Base-by-base conservation (phyloP, 2,113 vertebrate species). In the Mastomys coucha region DNA sequence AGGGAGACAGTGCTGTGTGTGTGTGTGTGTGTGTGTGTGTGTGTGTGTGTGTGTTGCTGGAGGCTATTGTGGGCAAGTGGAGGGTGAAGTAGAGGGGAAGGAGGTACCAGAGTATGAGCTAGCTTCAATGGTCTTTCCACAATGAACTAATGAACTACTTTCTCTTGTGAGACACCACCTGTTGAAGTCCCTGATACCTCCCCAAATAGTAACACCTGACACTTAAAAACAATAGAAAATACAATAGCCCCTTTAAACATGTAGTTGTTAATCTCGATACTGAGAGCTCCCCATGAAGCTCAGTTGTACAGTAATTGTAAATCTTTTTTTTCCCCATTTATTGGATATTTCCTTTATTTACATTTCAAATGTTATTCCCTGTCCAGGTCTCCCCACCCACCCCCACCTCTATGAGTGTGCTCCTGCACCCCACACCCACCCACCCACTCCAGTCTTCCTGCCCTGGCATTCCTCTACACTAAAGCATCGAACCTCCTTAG, bases 191-290 rank as follows among this genome's bases (percentile, higher is more conserved):
- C 31, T 28, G 76, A 26, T 5, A 76, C 17, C 53, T 76, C n/a
- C 22, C 24, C 24, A 88, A 56, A 88, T n/a, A 24, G 16, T 36
- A 60, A 75, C 11, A 91, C 65, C 49, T 94, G 63, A 75, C 28
- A 53, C 49, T 56, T 39, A 24, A 72, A 92, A 84, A 60, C n/a
- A 80, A 95, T 84, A 77, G 70, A 96, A 96, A 91, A 78, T 69
- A 92, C 45, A 85, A 80, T 82, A 91, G 58, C 67, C 36, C 24
- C 22, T 84, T 96, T 80, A 95, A 39, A 72, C 28, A 42, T 70
- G 58, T 22, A 81, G 80, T 33, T 96, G 36, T 95, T 89, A 94
- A 67, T 77, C 88, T 96, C 95, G 88, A 88, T 90, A 93, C 33
- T 67, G 89, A 95, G 87, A 90, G 78, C 56, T 20, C 65, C 33